Base-by-base conservation (phyloP, 1,140 invertebrate genomes). In the Drosophila azteca region DNA sequence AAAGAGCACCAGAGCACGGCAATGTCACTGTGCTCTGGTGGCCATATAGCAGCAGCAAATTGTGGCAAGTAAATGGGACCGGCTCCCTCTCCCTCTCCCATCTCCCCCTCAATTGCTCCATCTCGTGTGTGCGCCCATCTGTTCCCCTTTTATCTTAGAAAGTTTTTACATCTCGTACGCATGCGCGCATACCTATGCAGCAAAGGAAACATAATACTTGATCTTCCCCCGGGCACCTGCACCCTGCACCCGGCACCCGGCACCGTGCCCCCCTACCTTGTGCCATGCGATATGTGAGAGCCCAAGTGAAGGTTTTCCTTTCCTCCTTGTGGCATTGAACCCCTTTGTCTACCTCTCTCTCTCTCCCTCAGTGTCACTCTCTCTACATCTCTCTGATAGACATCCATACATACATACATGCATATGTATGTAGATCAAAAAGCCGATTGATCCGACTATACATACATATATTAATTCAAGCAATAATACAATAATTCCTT, bases 221-320 rank as follows among this genome's bases (percentile, higher is more conserved):
- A 24, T 24, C 24, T 3, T 20, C 15, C 51, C 26, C 22, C 63
- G 57, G 8, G 2, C 3, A 9, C 31, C n/a, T 20, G 17, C 17
- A 15, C 11, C 7, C 52, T 20, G 17, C 26, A 29, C 24, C 3
- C 24, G 1, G 24, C 24, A 26, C 24, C 1, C 22, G 4, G 1
- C 53, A 49, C 8, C n/a, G 6, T 2, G 24, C 57, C 5, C n/a
- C 13, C 22, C 41, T 20, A 20, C 1, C 17, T 20, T 11, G 17
- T 26, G 24, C 41, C 20, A 22, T n/a, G 13, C 20, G 22, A 22
- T 43, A 48, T 55, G 75, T 58, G 51, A 26, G 52, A 69, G 65
- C 24, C 64, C 51, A 67, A 73, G 77, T 75, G 70, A 79, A 79
- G 77, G 77, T 79, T 75, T 79, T 77, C 29, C 48, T 52, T 24